Conservation (phyloP, 2,797 vertebrate genomes). For the Galago senegalensis region DNA sequence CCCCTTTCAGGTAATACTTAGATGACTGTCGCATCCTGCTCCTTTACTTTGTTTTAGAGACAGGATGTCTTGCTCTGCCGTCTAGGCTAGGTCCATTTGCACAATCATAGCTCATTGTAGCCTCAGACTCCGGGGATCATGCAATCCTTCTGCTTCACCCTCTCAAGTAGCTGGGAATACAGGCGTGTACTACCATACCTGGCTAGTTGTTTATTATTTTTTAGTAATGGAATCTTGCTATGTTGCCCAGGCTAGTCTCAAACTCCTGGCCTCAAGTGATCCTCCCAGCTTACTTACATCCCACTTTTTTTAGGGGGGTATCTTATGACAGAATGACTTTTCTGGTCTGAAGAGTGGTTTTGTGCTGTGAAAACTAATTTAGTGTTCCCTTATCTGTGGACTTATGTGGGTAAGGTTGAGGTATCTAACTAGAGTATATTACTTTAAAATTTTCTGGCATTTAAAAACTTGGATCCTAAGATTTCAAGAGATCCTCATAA, state of each 20-base stretch:
- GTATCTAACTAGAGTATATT: neutral
- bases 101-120: neutral
- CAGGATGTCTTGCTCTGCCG: neutral
- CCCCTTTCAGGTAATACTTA: neutral
- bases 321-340: neutral
- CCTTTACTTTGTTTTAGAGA: neutral
- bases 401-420: neutral
- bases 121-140: neutral
- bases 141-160: neutral
- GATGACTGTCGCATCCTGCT: neutral
- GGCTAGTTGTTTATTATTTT: neutral
- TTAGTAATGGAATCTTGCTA: neutral
- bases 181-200: neutral
- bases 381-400: neutral
- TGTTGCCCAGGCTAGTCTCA: neutral
- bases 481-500: conserved; percentile 6
- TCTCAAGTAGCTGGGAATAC: no score
- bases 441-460: neutral
- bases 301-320: neutral
- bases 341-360: neutral
- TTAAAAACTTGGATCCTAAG: conserved; percentile 2
- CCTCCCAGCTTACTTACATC: neutral
- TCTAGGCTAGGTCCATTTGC: neutral
- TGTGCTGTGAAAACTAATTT: neutral
- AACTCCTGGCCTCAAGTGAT: neutral